Conservation (phyloP, 1,140 invertebrate genomes). For the Orussus abietinus region DNA sequence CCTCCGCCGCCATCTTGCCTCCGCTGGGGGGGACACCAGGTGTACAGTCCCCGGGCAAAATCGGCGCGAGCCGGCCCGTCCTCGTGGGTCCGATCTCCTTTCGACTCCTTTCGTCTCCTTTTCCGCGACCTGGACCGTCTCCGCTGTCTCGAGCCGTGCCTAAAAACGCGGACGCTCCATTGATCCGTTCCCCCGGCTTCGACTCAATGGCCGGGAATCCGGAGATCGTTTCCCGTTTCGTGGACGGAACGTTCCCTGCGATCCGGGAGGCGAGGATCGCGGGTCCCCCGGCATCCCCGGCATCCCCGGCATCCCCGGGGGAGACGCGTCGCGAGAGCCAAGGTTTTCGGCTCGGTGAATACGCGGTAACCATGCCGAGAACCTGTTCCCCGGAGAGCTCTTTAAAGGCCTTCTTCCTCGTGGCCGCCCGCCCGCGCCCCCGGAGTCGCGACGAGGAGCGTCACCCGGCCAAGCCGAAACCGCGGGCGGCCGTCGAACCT, state of each 20-base stretch:
- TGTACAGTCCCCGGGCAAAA: constrained; percentile 20
- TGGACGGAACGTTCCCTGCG: no score
- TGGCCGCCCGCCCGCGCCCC: constrained; percentile 14
- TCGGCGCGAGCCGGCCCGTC: not conserved
- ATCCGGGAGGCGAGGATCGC: no score
- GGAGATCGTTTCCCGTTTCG: no score
- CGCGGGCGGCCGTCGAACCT: no score
- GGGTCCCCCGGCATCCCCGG: no score
- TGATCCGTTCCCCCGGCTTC: no score
- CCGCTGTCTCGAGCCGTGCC: no score
- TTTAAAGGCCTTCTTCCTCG: constrained; percentile 30
- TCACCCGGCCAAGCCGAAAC: no score
- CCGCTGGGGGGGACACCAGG: constrained; percentile 12
- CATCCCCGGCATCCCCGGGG: constrained; percentile 2
- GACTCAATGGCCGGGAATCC: no score
- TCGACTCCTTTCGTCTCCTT: not conserved
- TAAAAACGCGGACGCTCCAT: no score
- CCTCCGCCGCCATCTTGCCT: constrained; percentile 42
- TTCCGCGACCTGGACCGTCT: not conserved
- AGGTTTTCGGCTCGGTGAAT: constrained; percentile 54
- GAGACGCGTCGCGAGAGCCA: constrained; percentile 32
- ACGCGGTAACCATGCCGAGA: constrained; percentile 49
- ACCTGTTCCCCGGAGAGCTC: constrained; percentile 47
- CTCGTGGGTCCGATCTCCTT: not conserved
- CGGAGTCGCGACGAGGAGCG: no score